Evolutionary conservation across 2,113 vertebrate species (phyloP).

Genomic region (Polyodon spathula): DNA sequence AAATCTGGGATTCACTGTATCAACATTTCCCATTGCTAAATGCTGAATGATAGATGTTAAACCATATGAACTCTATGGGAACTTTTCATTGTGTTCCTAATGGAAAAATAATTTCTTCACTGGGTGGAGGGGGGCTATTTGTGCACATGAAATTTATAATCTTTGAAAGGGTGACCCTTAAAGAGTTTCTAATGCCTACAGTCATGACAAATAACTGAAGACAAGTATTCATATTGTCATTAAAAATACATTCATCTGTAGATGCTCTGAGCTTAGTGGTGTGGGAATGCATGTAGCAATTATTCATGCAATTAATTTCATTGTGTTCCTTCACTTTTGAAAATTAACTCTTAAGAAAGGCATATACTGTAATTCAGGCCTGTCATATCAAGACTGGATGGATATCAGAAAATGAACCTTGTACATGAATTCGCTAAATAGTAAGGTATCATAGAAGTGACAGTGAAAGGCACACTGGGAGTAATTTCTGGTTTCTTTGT

Average conservation of each 20-base stretch:
- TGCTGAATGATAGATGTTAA: slow-evolving; percentile 38
- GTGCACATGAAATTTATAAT: slow-evolving; percentile 31
- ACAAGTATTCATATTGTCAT: background rate
- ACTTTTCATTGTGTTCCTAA: slow-evolving; percentile 52
- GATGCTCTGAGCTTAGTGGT: slow-evolving; percentile 17
- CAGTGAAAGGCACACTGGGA: slow-evolving; percentile 53
- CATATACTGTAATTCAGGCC: slow-evolving; percentile 41
- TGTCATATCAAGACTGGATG: slow-evolving; percentile 30
- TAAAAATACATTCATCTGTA: slow-evolving; percentile 13
- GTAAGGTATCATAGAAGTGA: slow-evolving; percentile 53
- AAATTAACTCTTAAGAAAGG: slow-evolving; percentile 38
- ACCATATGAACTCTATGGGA: slow-evolving; percentile 30
- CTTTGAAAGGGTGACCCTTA: slow-evolving; percentile 6
- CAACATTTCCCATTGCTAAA: slow-evolving; percentile 39
- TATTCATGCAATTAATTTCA: slow-evolving; percentile 62
- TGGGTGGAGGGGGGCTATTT: slow-evolving; percentile 38
- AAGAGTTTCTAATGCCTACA: background rate
- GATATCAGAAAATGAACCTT: slow-evolving; percentile 31
- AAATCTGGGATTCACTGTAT: slow-evolving; percentile 39
- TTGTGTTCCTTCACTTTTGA: slow-evolving; percentile 46
- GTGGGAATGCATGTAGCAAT: slow-evolving; percentile 42
- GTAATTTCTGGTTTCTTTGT: slow-evolving; percentile 56
- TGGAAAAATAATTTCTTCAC: slow-evolving; percentile 60
- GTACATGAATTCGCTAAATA: slow-evolving; percentile 43
- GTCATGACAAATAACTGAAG: background rate